Evolutionary conservation across 2,797 vertebrate genomes (phyloP).

Genomic region (Sebastes aleutianus): DNA sequence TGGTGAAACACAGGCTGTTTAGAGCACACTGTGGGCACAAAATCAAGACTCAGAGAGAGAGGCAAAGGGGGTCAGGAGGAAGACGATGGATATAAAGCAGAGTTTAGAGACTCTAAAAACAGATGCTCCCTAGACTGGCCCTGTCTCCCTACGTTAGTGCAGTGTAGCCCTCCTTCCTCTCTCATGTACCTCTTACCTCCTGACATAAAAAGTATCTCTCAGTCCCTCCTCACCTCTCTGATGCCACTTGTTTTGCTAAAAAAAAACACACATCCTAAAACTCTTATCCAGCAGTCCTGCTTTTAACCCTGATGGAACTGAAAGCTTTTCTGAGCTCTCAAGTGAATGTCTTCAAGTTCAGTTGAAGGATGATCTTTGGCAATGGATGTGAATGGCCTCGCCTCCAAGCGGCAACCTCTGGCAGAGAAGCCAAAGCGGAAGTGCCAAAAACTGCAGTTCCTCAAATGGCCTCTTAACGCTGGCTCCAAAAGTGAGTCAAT

Average conservation of each 20-base stretch:
- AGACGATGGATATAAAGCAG: conserved; percentile 32
- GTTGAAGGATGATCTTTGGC: neutral
- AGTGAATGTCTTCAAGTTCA: neutral
- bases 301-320: neutral
- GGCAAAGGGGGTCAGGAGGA: conserved; percentile 26
- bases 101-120: conserved; percentile 66
- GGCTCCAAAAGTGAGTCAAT: no score
- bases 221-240: neutral
- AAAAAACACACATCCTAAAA: neutral
- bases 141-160: conserved; percentile 74
- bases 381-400: neutral
- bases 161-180: conserved; percentile 28
- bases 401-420: neutral
- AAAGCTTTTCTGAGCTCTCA: neutral
- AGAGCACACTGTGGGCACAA: conserved; percentile 21
- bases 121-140: conserved; percentile 66
- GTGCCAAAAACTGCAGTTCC: no score
- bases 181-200: conserved; percentile 4
- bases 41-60: conserved; percentile 8
- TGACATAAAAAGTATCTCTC: conserved; percentile 1
- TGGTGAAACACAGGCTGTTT: conserved; percentile 26
- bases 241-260: neutral
- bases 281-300: neutral
- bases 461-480: accelerated
- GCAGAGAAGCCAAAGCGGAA: accelerated